Percentiles rank a stretch among this genome's conserved stretches.
These are phyloP conservation scores for Arnoldichthys spilopterus DNA, from an alignment of 2,797 vertebrate genomes.

Conservation along the genomic window DNA sequence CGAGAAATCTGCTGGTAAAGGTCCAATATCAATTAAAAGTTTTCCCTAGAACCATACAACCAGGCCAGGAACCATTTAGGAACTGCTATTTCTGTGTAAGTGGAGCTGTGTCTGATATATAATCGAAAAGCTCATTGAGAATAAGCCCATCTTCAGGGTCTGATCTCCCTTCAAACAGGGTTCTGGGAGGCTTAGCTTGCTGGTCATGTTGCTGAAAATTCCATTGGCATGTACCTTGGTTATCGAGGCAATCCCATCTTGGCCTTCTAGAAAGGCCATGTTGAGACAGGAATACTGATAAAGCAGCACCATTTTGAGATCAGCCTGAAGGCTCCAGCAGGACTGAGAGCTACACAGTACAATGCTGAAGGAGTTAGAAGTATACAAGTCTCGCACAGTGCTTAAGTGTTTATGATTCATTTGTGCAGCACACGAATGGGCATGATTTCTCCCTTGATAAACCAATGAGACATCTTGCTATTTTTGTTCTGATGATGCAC, in stretches of 20 bases:
- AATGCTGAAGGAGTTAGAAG: constrained; percentile 43
- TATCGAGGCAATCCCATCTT: constrained; percentile 74
- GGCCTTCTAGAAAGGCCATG: constrained; percentile 68
- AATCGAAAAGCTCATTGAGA: constrained; percentile 13
- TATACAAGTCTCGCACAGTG: constrained; percentile 52
- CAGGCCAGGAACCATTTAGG: not conserved
- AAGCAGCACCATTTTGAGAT: constrained; percentile 60
- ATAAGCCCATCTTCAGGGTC: constrained; percentile 69
- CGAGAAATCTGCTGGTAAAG: too few species aligned
- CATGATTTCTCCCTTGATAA: constrained; percentile 57
- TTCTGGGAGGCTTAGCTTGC: constrained; percentile 72
- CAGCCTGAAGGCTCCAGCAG: constrained; percentile 56
- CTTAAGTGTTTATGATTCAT: constrained; percentile 57
- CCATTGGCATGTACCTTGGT: constrained; percentile 71
- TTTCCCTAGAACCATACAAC: not conserved
- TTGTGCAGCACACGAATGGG: constrained; percentile 56
- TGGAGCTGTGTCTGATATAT: constrained; percentile 7
- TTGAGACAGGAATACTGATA: constrained; percentile 78
- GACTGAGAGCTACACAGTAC: constrained; percentile 47
- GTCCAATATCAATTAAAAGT: too few species aligned
- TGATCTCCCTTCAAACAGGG: constrained; percentile 66
- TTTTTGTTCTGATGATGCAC: constrained; percentile 34
- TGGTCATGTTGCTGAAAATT: constrained; percentile 78
- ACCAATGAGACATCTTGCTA: constrained; percentile 24
- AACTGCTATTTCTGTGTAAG: not conserved